Conservation (phyloP, 2,113 vertebrate genomes). For the Xenopus borealis region DNA sequence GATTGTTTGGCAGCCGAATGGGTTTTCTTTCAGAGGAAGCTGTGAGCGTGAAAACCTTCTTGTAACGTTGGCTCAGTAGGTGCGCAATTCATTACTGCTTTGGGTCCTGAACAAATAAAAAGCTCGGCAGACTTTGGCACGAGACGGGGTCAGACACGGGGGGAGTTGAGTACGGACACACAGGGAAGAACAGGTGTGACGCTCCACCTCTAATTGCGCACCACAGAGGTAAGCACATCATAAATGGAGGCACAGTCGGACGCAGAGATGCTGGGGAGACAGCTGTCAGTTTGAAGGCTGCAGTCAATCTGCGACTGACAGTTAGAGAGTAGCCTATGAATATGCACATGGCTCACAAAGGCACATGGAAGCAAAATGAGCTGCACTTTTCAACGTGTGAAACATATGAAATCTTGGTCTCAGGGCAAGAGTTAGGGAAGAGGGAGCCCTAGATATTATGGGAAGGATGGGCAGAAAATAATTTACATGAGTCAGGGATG, state of each 20-base stretch:
- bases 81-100: conserved; percentile 6
- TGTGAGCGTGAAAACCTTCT: conserved; percentile 8
- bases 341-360: conserved; percentile 24
- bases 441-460: no score
- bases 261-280: conserved; percentile 18
- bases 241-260: conserved; percentile 29
- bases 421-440: no score
- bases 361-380: not conserved
- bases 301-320: conserved; percentile 35
- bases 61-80: conserved; percentile 11
- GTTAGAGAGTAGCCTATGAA: conserved; percentile 30
- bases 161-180: not conserved
- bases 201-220: conserved; percentile 38
- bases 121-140: conserved; percentile 32
- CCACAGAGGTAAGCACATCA: conserved; percentile 29
- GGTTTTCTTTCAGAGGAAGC: not conserved
- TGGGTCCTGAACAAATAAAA: not conserved
- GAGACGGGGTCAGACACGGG: not conserved
- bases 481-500: no score
- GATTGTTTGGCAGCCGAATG: not conserved
- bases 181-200: conserved; percentile 33
- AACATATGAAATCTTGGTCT: no score
- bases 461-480: no score
- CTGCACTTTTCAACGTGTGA: no score
- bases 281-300: conserved; percentile 34